Conservation (phyloP, 2,797 vertebrate species). For the Lagocephalus sceleratus region DNA sequence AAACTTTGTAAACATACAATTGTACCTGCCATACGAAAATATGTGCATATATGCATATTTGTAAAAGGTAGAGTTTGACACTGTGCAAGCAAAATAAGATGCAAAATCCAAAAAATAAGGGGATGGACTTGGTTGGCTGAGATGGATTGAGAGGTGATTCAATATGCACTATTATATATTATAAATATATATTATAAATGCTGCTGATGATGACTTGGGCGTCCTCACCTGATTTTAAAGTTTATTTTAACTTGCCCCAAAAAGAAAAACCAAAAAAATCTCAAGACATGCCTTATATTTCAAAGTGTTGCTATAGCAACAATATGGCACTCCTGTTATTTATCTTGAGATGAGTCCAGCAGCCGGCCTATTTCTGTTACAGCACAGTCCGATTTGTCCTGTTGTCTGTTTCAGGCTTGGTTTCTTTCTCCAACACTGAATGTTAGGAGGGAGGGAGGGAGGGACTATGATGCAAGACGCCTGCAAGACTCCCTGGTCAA, state of each 20-base stretch:
- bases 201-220: no score
- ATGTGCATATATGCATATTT: no score
- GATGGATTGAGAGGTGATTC: background rate
- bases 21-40: no score
- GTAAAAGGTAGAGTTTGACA: no score
- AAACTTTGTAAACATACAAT: no score
- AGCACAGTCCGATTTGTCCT: constrained; percentile 23
- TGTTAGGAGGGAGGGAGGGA: constrained; percentile 43
- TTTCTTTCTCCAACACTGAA: constrained; percentile 40
- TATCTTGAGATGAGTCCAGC: constrained; percentile 31
- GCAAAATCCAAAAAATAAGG: background rate
- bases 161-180: no score
- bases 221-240: no score
- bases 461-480: constrained; percentile 73
- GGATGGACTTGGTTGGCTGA: background rate
- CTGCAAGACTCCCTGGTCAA: constrained; percentile 72
- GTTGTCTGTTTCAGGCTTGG: constrained; percentile 28
- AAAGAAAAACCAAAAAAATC: background rate
- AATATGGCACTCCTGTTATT: constrained; percentile 43
- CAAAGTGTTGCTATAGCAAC: constrained; percentile 11
- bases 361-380: constrained; percentile 48
- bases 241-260: background rate
- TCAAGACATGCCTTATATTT: constrained; percentile 22
- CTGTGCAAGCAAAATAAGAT: no score
- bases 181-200: background rate